Conservation (phyloP, 2,797 vertebrate species). For the Mycteria americana region DNA sequence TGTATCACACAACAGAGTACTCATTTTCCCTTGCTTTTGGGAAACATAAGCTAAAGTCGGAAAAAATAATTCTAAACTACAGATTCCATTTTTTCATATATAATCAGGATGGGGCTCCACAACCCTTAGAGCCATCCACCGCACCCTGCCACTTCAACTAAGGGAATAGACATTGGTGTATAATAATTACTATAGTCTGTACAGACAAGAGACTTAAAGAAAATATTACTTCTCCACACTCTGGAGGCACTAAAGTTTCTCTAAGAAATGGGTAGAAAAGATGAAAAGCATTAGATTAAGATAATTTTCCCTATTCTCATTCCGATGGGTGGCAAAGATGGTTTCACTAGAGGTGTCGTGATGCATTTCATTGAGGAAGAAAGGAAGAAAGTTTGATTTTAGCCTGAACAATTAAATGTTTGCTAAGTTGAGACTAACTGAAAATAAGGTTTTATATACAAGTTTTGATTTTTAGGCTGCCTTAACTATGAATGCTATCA, state of each 20-base stretch:
- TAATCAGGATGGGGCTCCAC: background rate
- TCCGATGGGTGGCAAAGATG: background rate
- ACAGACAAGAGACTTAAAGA: background rate
- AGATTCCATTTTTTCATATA: background rate
- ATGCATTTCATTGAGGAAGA: background rate
- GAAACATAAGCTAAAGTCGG: background rate
- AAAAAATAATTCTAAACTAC: background rate
- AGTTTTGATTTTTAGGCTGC: background rate
- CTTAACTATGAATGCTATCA: background rate
- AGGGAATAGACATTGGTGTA: background rate
- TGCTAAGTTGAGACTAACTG: background rate
- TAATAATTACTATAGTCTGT: background rate
- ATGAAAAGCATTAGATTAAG: background rate
- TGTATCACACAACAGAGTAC: background rate
- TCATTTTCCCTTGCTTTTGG: background rate
- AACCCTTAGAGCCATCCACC: background rate
- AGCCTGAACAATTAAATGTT: background rate
- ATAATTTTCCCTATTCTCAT: background rate
- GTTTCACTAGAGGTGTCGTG: background rate
- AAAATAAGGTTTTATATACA: background rate
- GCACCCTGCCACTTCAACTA: background rate
- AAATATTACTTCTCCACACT: background rate
- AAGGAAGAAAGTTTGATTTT: background rate
- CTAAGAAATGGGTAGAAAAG: background rate
- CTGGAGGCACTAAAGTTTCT: background rate